Evolutionary conservation across 1,140 invertebrate genomes (phyloP).

Genomic region (Eupristina koningsbergeri): DNA sequence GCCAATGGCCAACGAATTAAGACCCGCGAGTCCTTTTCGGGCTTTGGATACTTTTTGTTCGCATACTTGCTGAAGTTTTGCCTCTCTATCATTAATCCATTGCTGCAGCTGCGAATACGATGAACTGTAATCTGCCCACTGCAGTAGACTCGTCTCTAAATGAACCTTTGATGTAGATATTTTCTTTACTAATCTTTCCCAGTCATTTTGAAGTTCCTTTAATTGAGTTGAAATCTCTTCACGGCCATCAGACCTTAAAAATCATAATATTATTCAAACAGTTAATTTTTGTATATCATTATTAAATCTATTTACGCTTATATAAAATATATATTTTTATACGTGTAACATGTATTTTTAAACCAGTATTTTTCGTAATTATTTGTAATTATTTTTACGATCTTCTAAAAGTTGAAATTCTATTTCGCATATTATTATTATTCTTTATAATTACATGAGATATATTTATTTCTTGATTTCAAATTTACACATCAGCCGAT

Average conservation of each 20-base stretch:
- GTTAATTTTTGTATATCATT: no score
- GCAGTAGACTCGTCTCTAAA: constrained; percentile 90
- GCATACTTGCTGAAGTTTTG: constrained; percentile 93
- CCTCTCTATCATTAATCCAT: constrained; percentile 96
- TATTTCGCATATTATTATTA: no score
- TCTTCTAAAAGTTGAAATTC: no score
- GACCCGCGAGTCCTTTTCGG: constrained; percentile 81
- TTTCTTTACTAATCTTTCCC: constrained; percentile 93
- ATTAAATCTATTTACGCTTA: no score
- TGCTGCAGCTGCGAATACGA: constrained; percentile 92
- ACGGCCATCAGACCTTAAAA: constrained; percentile 84
- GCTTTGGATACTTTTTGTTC: constrained; percentile 88
- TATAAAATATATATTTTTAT: no score
- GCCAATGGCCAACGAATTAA: constrained; percentile 85
- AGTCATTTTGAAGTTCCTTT: constrained; percentile 92
- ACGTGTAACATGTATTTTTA: no score
- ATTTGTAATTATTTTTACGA: no score
- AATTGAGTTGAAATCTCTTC: constrained; percentile 90
- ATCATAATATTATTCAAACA: background rate
- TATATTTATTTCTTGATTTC: no score
- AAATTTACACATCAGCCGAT: no score
- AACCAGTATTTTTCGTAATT: no score
- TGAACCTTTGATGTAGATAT: constrained; percentile 94
- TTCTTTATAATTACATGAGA: no score
- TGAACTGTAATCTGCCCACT: constrained; percentile 96